Conservation (phyloP, 2,797 vertebrate species). For the Platalea minor region DNA sequence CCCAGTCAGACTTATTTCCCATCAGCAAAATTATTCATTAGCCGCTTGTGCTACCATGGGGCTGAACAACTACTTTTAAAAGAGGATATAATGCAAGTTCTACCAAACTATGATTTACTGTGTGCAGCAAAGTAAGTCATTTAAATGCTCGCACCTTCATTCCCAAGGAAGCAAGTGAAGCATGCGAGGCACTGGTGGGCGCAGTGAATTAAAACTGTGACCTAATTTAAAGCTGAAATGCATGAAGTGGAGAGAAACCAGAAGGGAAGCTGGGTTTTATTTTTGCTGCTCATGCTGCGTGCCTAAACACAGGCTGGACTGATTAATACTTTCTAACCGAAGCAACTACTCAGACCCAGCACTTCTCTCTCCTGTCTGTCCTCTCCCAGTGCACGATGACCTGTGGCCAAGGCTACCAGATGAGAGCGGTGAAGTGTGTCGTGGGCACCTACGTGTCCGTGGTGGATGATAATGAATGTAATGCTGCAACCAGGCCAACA, state of each 20-base stretch:
- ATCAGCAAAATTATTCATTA: constrained; percentile 27
- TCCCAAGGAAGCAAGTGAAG: constrained; percentile 83
- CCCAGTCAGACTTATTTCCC: constrained; percentile 1
- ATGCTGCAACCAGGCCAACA: constrained; percentile 90
- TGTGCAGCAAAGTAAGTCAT: constrained; percentile 50
- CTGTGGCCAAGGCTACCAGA: constrained; percentile 95
- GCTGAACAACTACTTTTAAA: neutral
- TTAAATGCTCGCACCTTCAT: constrained; percentile 67
- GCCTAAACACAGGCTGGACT: neutral
- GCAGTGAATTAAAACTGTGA: constrained; percentile 77
- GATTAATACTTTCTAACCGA: neutral
- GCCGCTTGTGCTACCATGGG: neutral
- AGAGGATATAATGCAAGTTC: neutral
- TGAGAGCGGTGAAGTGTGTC: constrained; percentile 93
- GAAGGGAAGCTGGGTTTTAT: constrained; percentile 32
- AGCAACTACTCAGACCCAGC: neutral
- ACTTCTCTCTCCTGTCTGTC: neutral
- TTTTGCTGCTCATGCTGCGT: constrained; percentile 10
- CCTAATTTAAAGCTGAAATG: constrained; percentile 79
- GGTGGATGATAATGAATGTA: constrained; percentile 93
- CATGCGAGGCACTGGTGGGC: constrained; percentile 69
- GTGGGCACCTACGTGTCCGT: constrained; percentile 87
- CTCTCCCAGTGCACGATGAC: constrained; percentile 87
- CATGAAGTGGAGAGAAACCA: constrained; percentile 70
- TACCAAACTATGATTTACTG: constrained; percentile 12